Evolutionary conservation across 1,140 invertebrate species (phyloP), one percentile per base, ranked within the genome.

Genomic region (Solenopsis fugax): DNA sequence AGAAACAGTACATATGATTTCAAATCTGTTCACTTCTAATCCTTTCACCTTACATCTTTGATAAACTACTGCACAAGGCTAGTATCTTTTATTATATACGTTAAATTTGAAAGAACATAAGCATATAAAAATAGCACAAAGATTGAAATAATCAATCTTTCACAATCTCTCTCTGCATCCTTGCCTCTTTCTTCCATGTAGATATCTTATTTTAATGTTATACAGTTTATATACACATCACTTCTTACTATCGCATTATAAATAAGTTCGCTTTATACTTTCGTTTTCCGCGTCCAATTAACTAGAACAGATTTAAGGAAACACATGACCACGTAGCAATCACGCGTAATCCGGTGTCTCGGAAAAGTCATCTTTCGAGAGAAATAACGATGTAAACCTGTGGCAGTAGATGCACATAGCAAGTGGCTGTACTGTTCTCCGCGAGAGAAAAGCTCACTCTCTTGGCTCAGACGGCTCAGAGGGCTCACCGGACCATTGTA

Each of bases 401-500:
- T 34, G 12, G 34, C 54, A 64, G 86, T 45, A 50, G 41, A 45
- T 85, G 82, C 24, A 78, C 72, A 62, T 58, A 56, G 87, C 72
- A 77, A 56, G 60, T 88, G n/a, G 60, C 41, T 58, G 67, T 58
- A 56, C 48, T 60, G 54, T 45, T 58, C 41, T 50, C 21, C 64
- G n/a, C 45, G 21, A 67, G 34, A 69, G 58, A 13, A 78, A 78
- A 85, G 73, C 82, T 77, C 67, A 45, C 54, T 85, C 73, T 71
- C 81, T 45, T 64, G 72, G 67, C 50, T 85, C 72, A 62, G 72
- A 88, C 73, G 56, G 41, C 89, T 90, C 72, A 67, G 56, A 81
- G 71, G 65, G 77, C 54, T 90, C 87, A 89, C 75, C 73, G 73
- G 78, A 75, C 78, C 69, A 91, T 87, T 89, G 88, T 88, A 86